These are phyloP conservation scores for Galago senegalensis DNA, from an alignment of 2,797 vertebrate species.

Conservation along the genomic window DNA sequence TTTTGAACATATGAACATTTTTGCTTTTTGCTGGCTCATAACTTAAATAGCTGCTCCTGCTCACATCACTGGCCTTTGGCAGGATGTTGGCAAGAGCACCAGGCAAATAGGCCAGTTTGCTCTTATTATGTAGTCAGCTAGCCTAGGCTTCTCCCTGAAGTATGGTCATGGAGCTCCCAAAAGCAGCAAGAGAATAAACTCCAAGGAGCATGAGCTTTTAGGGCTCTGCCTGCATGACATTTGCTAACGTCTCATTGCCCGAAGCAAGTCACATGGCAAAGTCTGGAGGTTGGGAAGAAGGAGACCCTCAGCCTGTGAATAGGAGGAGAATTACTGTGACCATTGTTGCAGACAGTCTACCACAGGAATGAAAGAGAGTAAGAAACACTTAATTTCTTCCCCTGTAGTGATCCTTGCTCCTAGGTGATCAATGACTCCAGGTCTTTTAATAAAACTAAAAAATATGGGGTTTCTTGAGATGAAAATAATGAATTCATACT, in stretches of 20 bases:
- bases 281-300: too few relatives aligned
- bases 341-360: background rate
- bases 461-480: background rate
- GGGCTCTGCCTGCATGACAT: background rate
- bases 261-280: background rate
- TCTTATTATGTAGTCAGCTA: background rate
- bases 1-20: too few relatives aligned
- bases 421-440: background rate
- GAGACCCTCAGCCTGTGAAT: background rate
- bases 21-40: too few relatives aligned
- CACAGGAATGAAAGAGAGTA: background rate
- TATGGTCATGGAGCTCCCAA: background rate
- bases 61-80: background rate
- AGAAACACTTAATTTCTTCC: background rate
- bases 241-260: background rate
- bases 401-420: background rate
- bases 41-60: background rate
- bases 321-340: background rate
- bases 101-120: background rate
- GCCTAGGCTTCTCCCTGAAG: background rate
- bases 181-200: background rate
- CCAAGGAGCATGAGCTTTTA: background rate
- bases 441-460: background rate
- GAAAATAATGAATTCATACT: background rate
- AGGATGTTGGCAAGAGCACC: background rate